Evolutionary conservation across 2,888 invertebrate genomes (phyloP).

Genomic region (Ichneumoninae sp.): DNA sequence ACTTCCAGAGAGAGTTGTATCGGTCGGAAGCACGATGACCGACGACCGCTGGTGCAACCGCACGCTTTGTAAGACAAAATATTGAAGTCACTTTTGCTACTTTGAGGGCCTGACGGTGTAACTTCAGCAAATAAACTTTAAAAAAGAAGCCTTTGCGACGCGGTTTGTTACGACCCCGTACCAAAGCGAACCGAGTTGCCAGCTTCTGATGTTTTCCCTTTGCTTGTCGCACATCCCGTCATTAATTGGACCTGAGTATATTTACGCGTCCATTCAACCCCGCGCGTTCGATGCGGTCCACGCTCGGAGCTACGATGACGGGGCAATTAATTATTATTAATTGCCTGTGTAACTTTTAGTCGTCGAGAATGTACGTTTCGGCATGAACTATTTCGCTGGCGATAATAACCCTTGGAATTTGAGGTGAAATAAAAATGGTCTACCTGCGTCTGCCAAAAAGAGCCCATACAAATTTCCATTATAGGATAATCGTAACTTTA

Average conservation of each 20-base stretch:
- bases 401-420: neutral
- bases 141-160: neutral
- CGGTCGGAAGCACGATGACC: conserved; percentile 41
- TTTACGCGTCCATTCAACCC: neutral
- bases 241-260: neutral
- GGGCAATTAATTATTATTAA: neutral
- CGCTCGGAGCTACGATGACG: neutral
- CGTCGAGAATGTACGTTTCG: neutral
- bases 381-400: neutral
- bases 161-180: neutral
- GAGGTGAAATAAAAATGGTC: neutral
- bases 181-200: neutral
- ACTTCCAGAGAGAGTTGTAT: neutral
- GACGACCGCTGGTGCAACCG: conserved; percentile 53
- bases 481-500: conserved; percentile 36
- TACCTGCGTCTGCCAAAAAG: neutral
- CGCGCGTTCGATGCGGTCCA: neutral
- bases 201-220: neutral
- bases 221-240: neutral
- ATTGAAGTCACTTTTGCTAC: neutral
- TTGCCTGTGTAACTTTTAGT: neutral
- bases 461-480: conserved; percentile 10
- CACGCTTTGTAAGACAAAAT: neutral
- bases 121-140: neutral
- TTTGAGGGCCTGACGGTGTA: neutral